phyloP scores from a whole-genome alignment of 2,113 vertebrate species.

The Gasterosteus nipponicus region DNA sequence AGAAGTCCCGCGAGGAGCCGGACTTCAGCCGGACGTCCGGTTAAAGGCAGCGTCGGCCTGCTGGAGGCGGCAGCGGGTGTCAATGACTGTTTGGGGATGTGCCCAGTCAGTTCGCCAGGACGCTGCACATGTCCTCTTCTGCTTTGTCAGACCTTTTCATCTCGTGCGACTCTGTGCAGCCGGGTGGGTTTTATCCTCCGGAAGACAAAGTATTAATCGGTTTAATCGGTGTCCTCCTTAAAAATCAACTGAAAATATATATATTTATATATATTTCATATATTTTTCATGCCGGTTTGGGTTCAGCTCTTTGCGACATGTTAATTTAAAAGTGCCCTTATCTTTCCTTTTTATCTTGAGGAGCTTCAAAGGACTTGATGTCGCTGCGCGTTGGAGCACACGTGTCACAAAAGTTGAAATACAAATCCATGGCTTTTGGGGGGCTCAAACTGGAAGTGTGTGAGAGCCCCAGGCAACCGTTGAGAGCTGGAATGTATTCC shows the following conservation, averaged over 20 bases:
- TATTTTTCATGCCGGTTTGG: background rate
- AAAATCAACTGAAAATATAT: constrained; percentile 45
- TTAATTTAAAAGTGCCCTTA: background rate
- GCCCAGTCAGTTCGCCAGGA: constrained; percentile 26
- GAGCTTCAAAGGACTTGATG: background rate
- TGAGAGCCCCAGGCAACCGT: constrained; percentile 50
- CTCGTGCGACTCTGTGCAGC: constrained; percentile 23
- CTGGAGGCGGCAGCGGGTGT: constrained; percentile 42
- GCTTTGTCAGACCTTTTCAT: constrained; percentile 37
- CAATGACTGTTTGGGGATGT: constrained; percentile 3
- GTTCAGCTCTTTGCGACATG: background rate
- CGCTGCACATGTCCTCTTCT: constrained; percentile 15
- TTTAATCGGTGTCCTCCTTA: constrained; percentile 47
- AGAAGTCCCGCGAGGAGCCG: constrained; percentile 14
- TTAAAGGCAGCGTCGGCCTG: constrained; percentile 32
- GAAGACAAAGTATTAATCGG: constrained; percentile 40
- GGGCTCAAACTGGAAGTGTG: background rate
- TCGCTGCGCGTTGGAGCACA: background rate
- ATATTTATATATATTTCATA: background rate
- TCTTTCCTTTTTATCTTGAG: background rate
- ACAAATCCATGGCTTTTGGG: constrained; percentile 6
- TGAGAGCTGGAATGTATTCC: constrained; percentile 61
- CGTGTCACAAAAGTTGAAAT: constrained; percentile 15
- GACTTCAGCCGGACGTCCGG: constrained; percentile 16
- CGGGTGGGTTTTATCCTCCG: constrained; percentile 17